These are phyloP conservation scores for Drosophila cardini DNA, from an alignment of 1,140 invertebrate species.

Conservation along the genomic window DNA sequence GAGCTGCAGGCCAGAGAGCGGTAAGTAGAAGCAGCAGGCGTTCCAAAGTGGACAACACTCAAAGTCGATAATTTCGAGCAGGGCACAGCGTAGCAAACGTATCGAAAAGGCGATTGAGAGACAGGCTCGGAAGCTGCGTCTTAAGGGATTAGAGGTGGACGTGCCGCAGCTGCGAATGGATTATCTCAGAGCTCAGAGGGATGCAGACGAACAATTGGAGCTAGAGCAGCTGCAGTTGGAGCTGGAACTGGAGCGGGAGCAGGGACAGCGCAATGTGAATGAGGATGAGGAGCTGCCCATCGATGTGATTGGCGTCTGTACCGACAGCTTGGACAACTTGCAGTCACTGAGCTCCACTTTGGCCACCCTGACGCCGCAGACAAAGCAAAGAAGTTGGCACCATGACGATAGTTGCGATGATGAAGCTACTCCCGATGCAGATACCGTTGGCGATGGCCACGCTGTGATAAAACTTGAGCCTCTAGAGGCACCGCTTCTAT, in stretches of 20 bases:
- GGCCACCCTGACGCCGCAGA: constrained; percentile 77
- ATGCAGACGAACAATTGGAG: constrained; percentile 87
- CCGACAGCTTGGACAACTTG: constrained; percentile 87
- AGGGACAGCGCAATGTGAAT: constrained; percentile 78
- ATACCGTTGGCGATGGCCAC: background rate
- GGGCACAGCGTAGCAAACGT: constrained; percentile 94
- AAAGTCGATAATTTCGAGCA: constrained; percentile 50
- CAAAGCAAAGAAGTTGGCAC: constrained; percentile 45
- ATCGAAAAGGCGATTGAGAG: constrained; percentile 96
- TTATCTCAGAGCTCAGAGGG: constrained; percentile 87
- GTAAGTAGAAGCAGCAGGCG: constrained; percentile 76
- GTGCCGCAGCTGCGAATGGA: constrained; percentile 93
- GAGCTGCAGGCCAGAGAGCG: constrained; percentile 95
- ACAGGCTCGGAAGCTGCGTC: constrained; percentile 94
- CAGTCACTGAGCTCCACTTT: constrained; percentile 86
- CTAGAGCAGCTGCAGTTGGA: constrained; percentile 85
- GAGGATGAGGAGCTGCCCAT: constrained; percentile 86
- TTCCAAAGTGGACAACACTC: too few relatives aligned
- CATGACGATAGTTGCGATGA: constrained; percentile 85
- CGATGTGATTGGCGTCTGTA: constrained; percentile 85
- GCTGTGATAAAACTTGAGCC: constrained; percentile 51
- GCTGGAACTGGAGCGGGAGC: constrained; percentile 89
- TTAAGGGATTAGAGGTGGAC: constrained; percentile 95
- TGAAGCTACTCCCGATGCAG: constrained; percentile 32
- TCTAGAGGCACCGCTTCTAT: background rate